These are phyloP conservation scores for Apeira syringaria DNA, from an alignment of 2,888 invertebrate genomes.

Conservation along the genomic window DNA sequence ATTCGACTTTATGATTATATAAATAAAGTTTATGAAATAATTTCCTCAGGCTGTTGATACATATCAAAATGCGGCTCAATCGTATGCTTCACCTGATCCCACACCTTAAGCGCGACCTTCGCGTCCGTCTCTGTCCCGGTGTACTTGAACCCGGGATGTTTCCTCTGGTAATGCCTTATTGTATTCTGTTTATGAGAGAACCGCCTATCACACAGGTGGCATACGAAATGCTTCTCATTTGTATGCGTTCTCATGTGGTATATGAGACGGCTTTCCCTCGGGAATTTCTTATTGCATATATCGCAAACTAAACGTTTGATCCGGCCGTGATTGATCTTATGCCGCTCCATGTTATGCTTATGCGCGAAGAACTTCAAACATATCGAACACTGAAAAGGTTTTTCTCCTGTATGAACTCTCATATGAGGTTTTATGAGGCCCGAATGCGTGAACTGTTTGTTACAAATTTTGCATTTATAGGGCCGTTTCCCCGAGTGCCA, in stretches of 20 bases:
- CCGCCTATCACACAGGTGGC: slow-evolving; percentile 51
- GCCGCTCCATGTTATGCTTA: slow-evolving; percentile 63
- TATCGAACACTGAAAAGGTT: slow-evolving; percentile 30
- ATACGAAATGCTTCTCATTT: slow-evolving; percentile 55
- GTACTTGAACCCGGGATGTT: slow-evolving; percentile 56
- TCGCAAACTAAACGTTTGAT: slow-evolving; percentile 55
- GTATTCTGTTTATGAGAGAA: slow-evolving; percentile 67
- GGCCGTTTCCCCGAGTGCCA: slow-evolving; percentile 47
- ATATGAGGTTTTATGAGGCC: slow-evolving; percentile 54
- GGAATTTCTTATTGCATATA: slow-evolving; percentile 61
- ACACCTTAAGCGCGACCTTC: slow-evolving; percentile 50
- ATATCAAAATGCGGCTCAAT: slow-evolving; percentile 27
- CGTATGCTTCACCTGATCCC: slow-evolving; percentile 46
- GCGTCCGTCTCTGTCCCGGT: slow-evolving; percentile 55
- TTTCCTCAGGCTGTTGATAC: slow-evolving; percentile 33
- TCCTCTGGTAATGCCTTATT: slow-evolving; percentile 55
- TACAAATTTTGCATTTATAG: slow-evolving; percentile 48
- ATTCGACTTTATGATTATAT: too few species aligned
- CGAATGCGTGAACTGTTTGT: slow-evolving; percentile 49
- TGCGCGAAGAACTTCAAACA: slow-evolving; percentile 49
- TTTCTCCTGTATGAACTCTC: slow-evolving; percentile 41
- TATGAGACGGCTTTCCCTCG: slow-evolving; percentile 55
- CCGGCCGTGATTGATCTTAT: slow-evolving; percentile 49
- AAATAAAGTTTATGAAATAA: slow-evolving; percentile 15
- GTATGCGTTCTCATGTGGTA: slow-evolving; percentile 64